Conservation (phyloP, 2,888 invertebrate species). For the Melanotus villosus region DNA sequence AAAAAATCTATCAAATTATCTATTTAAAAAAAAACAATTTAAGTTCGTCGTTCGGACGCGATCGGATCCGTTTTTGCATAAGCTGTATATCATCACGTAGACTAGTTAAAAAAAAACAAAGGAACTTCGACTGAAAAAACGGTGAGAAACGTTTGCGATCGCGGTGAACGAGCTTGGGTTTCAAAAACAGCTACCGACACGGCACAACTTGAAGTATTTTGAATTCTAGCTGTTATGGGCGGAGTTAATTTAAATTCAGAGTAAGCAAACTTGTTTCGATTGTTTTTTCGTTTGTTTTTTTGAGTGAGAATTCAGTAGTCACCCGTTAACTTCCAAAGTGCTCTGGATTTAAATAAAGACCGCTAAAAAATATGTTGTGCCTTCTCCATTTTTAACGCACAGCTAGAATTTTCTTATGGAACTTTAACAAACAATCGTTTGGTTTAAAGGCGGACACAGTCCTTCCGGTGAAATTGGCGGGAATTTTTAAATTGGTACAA, state of each 20-base stretch:
- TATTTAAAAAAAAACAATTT: neutral
- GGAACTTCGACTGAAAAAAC: constrained; percentile 15
- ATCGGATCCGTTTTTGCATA: neutral
- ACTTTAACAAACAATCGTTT: constrained; percentile 31
- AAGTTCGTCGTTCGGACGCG: neutral
- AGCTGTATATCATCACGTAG: constrained; percentile 7
- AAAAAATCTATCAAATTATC: constrained; percentile 14
- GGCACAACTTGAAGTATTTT: constrained; percentile 57
- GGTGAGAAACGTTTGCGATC: neutral
- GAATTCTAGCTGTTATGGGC: constrained; percentile 53
- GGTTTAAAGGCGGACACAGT: neutral
- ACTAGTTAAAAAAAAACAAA: neutral
- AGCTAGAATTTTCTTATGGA: constrained; percentile 52
- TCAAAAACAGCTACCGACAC: constrained; percentile 60
- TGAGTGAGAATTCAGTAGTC: too few species aligned
- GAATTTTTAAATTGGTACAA: too few species aligned
- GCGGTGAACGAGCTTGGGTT: constrained; percentile 50
- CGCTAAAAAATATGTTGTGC: constrained; percentile 62
- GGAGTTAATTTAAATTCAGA: constrained; percentile 52
- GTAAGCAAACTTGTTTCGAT: too few species aligned
- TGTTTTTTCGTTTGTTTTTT: too few species aligned
- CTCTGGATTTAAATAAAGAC: constrained; percentile 53
- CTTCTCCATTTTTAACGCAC: constrained; percentile 64
- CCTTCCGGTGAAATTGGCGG: too few species aligned
- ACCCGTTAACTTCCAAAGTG: neutral